phyloP scores from a whole-genome alignment of 2,888 invertebrate species.

The Pterostichus niger region DNA sequence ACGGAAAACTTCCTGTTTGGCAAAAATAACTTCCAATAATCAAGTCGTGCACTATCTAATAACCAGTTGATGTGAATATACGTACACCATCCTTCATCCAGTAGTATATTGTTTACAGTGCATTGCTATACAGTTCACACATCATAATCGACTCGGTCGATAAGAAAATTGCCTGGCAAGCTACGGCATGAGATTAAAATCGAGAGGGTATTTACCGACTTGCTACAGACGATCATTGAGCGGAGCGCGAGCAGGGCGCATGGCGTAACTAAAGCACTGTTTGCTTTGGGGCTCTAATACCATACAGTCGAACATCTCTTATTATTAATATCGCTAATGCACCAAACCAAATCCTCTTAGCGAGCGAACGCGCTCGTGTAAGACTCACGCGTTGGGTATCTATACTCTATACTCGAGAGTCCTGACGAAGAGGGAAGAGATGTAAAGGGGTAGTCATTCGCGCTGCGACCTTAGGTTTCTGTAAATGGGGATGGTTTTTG shows the following conservation, averaged over 20 bases:
- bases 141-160: conserved; percentile 47
- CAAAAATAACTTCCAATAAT: neutral
- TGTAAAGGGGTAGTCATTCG: too few relatives aligned
- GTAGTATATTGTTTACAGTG: conserved; percentile 5
- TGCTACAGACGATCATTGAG: neutral
- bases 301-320: conserved; percentile 65
- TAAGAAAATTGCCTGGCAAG: conserved; percentile 57
- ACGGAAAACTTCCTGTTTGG: neutral
- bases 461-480: too few relatives aligned
- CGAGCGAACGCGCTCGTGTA: conserved; percentile 25
- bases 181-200: conserved; percentile 52
- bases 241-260: neutral
- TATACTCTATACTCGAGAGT: neutral
- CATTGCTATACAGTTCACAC: conserved; percentile 31
- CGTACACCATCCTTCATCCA: neutral
- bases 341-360: conserved; percentile 66
- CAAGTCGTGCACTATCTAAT: too few relatives aligned
- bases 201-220: conserved; percentile 44
- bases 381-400: conserved; percentile 5
- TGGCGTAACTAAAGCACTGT: conserved; percentile 26
- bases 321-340: conserved; percentile 70
- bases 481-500: too few relatives aligned
- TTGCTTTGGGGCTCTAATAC: conserved; percentile 44
- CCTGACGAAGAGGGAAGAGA: too few relatives aligned
- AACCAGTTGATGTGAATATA: too few relatives aligned